A percentile compares a stretch with the other conserved stretches of the same genome.
Evolutionary conservation across 2,113 vertebrate species (phyloP).

Genomic region (Oxyruncus cristatus): DNA sequence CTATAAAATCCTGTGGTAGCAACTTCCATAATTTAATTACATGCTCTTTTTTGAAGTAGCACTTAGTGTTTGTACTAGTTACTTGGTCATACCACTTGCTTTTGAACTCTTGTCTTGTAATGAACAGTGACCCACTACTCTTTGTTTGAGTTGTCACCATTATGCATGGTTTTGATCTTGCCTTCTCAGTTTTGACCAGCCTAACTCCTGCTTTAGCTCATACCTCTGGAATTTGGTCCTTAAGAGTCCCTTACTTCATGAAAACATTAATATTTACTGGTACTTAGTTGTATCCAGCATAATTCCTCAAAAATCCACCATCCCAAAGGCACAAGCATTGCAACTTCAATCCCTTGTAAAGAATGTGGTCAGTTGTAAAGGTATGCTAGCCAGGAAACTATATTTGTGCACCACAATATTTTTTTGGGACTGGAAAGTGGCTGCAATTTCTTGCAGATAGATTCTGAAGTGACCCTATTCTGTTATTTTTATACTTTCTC

Average conservation of each 20-base stretch:
- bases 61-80: background rate
- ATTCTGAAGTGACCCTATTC: background rate
- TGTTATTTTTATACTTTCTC: conserved; percentile 5
- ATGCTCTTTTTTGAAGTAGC: background rate
- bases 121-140: background rate
- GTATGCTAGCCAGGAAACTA: background rate
- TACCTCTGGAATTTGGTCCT: background rate
- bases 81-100: background rate
- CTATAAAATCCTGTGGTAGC: background rate
- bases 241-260: background rate
- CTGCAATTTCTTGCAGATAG: background rate
- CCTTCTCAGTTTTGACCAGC: background rate
- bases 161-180: background rate
- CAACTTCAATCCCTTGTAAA: background rate
- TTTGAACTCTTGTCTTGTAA: background rate
- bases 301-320: background rate
- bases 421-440: background rate
- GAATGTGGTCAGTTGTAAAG: background rate
- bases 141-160: background rate
- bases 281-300: background rate
- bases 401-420: background rate
- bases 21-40: background rate
- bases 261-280: background rate
- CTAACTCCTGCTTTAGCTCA: background rate
- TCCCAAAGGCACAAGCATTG: background rate